Evolutionary conservation across 2,888 invertebrate genomes (phyloP), one percentile per base, ranked within the genome.

Genomic region (Hemistola chrysoprasaria): DNA sequence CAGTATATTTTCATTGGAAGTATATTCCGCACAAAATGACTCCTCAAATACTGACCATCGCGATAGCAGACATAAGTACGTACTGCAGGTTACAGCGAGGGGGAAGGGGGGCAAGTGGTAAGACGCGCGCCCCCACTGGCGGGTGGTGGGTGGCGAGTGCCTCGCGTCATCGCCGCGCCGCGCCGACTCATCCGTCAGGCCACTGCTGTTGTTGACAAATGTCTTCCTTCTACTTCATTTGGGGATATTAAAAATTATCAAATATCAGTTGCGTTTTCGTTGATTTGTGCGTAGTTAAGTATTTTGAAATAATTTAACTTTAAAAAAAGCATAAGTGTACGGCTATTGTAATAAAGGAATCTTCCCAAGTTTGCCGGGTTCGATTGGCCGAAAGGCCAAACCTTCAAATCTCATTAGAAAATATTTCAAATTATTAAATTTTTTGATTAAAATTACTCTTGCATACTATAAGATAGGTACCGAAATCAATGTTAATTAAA

Each of bases 151-250:
- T 2, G 22, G 10, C 35, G 27, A 26, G 32, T 25, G 11, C 34
- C 39, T 36, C 50, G 52, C 60, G 64, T 67, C 69, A 70, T 66
- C 68, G 65, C 60, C 52, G 57, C 49, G 66, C 69, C 67, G 65
- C 67, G 65, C 60, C 52, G 57, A 50, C 62, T 65, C 78, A 78
- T 78, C 72, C 71, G 71, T 78, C 78, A 77, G 68, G 66, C 59
- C 71, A 61, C 77, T 67, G 76, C 66, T 75, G 78, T 59, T 64
- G 60, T 67, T 81, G 80, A 78, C 80, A 77, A 79, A 77, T 72
- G 68, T 68, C 68, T 70, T 65, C 65, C 65, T 65, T 60, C 59
- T 64, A 59, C 67, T 68, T 66, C 59, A 63, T 70, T 71, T 62
- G 46, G 51, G 59, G 59, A 62, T 70, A 72, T 71, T 71, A 62